Evolutionary conservation across 1,140 invertebrate species (phyloP).

Genomic region (Diabrotica virgifera): DNA sequence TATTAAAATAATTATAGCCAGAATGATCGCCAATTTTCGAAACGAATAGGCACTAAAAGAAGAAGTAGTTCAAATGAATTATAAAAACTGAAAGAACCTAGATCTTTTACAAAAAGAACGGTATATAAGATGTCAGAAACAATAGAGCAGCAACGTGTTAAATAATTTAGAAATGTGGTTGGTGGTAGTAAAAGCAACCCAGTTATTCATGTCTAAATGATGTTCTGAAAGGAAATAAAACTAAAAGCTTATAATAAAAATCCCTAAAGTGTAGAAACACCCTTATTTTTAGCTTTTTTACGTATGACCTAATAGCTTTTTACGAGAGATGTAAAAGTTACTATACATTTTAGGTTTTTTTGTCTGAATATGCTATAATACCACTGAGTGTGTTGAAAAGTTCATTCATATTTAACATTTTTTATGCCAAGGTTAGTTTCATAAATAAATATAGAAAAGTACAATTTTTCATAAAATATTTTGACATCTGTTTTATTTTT

Average conservation of each 20-base stretch:
- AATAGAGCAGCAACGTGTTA: no score
- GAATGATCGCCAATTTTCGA: no score
- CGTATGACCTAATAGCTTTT: background rate
- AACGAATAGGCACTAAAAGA: no score
- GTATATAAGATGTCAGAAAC: no score
- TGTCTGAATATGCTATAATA: background rate
- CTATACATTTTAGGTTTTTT: background rate
- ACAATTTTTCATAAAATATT: no score
- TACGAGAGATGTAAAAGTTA: background rate
- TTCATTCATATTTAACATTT: background rate
- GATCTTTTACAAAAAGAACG: no score
- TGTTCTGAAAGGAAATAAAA: slow-evolving; percentile 3
- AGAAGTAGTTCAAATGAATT: no score
- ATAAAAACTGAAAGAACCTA: no score
- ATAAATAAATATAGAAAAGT: no score
- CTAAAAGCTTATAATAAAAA: slow-evolving; percentile 1
- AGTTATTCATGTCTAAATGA: background rate
- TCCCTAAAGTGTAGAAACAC: background rate
- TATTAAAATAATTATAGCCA: no score
- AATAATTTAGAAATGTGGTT: no score
- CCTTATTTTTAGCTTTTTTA: background rate
- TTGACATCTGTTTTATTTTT: no score
- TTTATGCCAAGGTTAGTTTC: background rate
- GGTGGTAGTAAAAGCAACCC: background rate
- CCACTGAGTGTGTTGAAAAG: background rate